phyloP scores from a whole-genome alignment of 1,140 invertebrate genomes.

The Euschistus heros region DNA sequence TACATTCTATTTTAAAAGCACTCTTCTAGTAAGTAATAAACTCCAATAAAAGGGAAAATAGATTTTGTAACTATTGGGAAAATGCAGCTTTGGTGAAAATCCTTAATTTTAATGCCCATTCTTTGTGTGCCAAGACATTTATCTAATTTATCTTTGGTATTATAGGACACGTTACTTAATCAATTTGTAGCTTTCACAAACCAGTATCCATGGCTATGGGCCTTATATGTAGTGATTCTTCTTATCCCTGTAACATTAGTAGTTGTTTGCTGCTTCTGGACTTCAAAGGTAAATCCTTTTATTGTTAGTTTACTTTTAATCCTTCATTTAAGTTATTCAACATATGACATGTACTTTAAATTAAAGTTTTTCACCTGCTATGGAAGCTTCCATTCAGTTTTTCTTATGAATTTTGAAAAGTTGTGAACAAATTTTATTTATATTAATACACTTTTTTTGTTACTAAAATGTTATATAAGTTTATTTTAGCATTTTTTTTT shows the following conservation, averaged over 20 bases:
- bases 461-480: too few relatives aligned
- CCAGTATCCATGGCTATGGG: constrained; percentile 85
- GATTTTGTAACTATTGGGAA: too few relatives aligned
- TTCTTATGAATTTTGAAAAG: background rate
- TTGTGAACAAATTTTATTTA: too few relatives aligned
- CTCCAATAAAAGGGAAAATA: too few relatives aligned
- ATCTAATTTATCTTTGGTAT: constrained; percentile 11
- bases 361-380: background rate
- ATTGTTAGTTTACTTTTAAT: background rate
- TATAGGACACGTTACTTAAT: constrained; percentile 69
- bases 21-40: too few relatives aligned
- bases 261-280: constrained; percentile 57
- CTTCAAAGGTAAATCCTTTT: constrained; percentile 18
- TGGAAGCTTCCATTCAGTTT: background rate
- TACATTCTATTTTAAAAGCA: too few relatives aligned
- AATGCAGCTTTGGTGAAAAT: background rate
- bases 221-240: constrained; percentile 67
- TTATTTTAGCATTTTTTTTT: too few relatives aligned
- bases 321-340: background rate
- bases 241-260: constrained; percentile 66
- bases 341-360: background rate
- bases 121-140: background rate
- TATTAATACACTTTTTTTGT: too few relatives aligned
- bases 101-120: background rate
- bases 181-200: constrained; percentile 71